phyloP scores from a whole-genome alignment of 2,888 invertebrate species.

The Melieria omissa region DNA sequence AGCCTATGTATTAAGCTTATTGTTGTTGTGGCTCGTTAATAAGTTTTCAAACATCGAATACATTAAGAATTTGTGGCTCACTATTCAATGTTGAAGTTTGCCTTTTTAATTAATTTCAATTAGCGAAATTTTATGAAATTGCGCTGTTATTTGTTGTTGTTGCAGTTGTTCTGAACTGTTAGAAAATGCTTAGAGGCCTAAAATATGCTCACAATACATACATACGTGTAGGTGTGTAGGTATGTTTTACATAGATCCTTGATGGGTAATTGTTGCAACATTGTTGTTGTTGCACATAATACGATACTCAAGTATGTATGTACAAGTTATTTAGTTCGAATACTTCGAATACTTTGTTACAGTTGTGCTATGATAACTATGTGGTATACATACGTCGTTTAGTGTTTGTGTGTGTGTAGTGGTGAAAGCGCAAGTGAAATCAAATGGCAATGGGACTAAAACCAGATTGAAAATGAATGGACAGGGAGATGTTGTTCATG shows the following conservation, averaged over 20 bases:
- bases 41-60: slow-evolving; percentile 33
- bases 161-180: slow-evolving; percentile 45
- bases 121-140: too few relatives aligned
- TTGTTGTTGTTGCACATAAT: background rate
- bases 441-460: too few relatives aligned
- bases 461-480: too few relatives aligned
- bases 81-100: too few relatives aligned
- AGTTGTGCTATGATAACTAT: too few relatives aligned
- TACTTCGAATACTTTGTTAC: too few relatives aligned
- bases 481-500: too few relatives aligned
- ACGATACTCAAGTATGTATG: background rate
- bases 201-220: slow-evolving; percentile 17
- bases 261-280: background rate
- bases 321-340: background rate
- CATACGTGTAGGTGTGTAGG: slow-evolving; percentile 35
- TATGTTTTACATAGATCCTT: slow-evolving; percentile 1
- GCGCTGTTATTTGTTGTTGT: background rate
- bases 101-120: too few relatives aligned
- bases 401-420: too few relatives aligned
- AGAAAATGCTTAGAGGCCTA: slow-evolving; percentile 44
- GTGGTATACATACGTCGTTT: too few relatives aligned
- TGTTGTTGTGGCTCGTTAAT: background rate
- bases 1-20: slow-evolving; percentile 32
- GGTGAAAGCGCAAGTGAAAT: too few relatives aligned
- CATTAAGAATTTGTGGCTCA: slow-evolving; percentile 5